Evolutionary conservation across 2,113 vertebrate genomes (phyloP), one percentile per base, ranked within the genome.

Genomic region (Hippocampus mohnikei): DNA sequence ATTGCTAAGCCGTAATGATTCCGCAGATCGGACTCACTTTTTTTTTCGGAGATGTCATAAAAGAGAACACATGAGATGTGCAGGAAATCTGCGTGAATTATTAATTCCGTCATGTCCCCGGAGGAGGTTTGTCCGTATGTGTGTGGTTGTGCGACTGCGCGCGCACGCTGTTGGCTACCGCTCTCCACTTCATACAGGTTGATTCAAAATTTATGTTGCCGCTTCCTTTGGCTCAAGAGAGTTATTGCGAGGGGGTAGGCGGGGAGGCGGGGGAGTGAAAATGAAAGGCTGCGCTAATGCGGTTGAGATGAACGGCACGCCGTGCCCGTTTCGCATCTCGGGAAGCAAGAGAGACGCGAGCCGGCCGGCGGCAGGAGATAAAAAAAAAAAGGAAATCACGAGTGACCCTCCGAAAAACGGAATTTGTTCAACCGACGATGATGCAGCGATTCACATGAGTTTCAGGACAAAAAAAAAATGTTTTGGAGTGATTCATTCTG

Each of bases 131-230:
- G 70, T 69, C 25, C 69, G 33, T 67, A 40, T 60, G 58, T n/a
- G 58, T 63, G 70, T 53, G 69, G 53, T 46, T 33, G 68, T 42
- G 65, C 42, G 53, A 46, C 25, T 74, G 44, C 46, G 70, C 65
- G 13, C 63, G 64, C 12, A 23, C 25, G 25, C 72, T 44, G 63
- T 23, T 46, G 63, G 63, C 63, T 65, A 46, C 69, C 62, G 65
- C 78, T 85, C 80, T 79, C 77, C 77, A 78, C 81, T 85, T 89
- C 80, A 80, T 73, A 87, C 76, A 73, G 73, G 81, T 84, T 83
- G 84, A 88, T 88, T 87, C 75, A 88, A 86, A 87, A 90, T 90
- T 72, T 58, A 88, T 86, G 81, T 70, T 62, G 68, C 74, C 55
- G 27, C 63, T 71, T 86, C 81, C 82, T 81, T 82, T 74, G 81